These are phyloP conservation scores for Aphrocallistes beatrix DNA, from an alignment of 37 sponge, comb jelly and placozoan species.

Conservation along the genomic window DNA sequence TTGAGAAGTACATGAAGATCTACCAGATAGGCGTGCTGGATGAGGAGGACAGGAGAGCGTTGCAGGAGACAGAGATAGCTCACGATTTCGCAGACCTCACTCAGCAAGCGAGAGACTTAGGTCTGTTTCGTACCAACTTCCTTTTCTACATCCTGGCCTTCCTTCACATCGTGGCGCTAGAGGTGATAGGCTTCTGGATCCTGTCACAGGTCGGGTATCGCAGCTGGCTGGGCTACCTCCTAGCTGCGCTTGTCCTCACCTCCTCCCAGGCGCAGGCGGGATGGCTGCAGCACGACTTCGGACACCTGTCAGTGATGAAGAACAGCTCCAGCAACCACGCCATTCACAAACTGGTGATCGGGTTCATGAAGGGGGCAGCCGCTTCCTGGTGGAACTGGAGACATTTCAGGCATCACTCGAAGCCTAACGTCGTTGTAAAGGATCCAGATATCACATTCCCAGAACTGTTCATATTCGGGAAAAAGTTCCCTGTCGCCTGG, in stretches of 20 bases:
- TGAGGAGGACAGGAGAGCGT: slow-evolving; percentile 36
- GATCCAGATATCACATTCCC: slow-evolving; percentile 72
- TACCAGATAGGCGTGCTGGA: slow-evolving; percentile 43
- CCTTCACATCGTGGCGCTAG: slow-evolving; percentile 34
- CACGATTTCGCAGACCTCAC: background rate
- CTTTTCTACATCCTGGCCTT: slow-evolving; percentile 39
- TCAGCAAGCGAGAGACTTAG: slow-evolving; percentile 13
- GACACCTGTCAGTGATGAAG: slow-evolving; percentile 55
- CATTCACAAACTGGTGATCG: slow-evolving; percentile 37
- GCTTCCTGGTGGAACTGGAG: slow-evolving; percentile 65
- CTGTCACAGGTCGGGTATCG: slow-evolving; percentile 43
- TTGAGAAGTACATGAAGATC: slow-evolving; percentile 31
- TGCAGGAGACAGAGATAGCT: background rate
- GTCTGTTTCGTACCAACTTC: slow-evolving; percentile 37
- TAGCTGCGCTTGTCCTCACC: slow-evolving; percentile 25
- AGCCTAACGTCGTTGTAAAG: slow-evolving; percentile 75
- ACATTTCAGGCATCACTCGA: slow-evolving; percentile 71
- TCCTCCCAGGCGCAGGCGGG: slow-evolving; percentile 61
- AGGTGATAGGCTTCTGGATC: slow-evolving; percentile 25
- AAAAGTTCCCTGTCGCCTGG: slow-evolving; percentile 52
- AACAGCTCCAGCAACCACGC: slow-evolving; percentile 43
- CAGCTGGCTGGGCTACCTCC: slow-evolving; percentile 37
- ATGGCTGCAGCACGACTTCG: slow-evolving; percentile 81
- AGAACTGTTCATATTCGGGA: slow-evolving; percentile 49
- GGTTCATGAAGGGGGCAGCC: slow-evolving; percentile 55